Base-by-base conservation (phyloP, 2,888 invertebrate species). In the Dascillus cervinus region DNA sequence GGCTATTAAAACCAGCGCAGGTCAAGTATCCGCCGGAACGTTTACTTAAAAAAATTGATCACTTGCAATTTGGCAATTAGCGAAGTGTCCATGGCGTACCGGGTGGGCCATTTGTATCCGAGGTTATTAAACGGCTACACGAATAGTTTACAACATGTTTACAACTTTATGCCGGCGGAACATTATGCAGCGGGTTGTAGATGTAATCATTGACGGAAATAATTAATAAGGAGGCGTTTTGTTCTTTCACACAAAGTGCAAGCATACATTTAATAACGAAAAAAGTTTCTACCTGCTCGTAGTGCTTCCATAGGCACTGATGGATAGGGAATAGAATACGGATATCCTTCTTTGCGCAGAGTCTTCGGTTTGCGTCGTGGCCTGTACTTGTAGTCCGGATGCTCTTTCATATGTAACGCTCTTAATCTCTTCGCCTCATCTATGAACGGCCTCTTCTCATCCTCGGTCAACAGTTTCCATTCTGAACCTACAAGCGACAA, bases 341-440 rank as follows among this genome's bases (percentile, higher is more conserved):
- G 88, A 60, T 89, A 90, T 9, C 89, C 89, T 63, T 90, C 89
- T 64, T 90, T 90, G 58, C 89, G 73, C 45, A 87, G 60, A 19
- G 87, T 84, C 67, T 90, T 90, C 26, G 89, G 88, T 68, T 90
- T 90, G 66, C 90, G 76, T 55, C 88, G 68, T 9, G 91, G 91
- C 47, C 91, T 67, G 72, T 92, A 92, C 65, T 92, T 92, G 72
- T 91, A 91, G 69, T 91, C 91, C 0, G 91, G 91, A 62, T 92
- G 88, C 51, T 91, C 89, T 66, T 88, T 89, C 90, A 90, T 95
- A 73, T 95, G 90, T 77, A 87, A 81, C 11, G 88, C 87, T 24
- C 95, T 74, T 50, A 96, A 75, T 41, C 95, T 76, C 64, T 96
- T 96, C 8, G 96, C 95, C 62, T 96, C 95, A 63, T 96, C 96